Percentiles rank a stretch among this genome's conserved stretches.
Conservation (phyloP, 1,140 invertebrate genomes). For the Drosophila baimaii region DNA sequence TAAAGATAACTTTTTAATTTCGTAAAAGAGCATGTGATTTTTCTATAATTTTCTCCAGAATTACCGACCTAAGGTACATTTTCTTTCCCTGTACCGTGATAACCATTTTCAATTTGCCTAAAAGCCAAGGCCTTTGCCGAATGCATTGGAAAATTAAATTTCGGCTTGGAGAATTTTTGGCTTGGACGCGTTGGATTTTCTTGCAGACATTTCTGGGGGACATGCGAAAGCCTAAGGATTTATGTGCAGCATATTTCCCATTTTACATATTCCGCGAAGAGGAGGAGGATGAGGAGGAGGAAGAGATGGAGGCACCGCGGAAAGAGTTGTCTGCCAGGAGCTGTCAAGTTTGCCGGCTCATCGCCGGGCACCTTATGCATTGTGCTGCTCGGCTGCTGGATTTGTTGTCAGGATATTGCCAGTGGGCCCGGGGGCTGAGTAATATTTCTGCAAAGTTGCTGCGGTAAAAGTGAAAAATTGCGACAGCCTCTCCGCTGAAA, state of each 20-base stretch:
- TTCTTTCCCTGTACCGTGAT: constrained; percentile 20
- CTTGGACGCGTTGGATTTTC: constrained; percentile 24
- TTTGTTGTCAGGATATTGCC: constrained; percentile 80
- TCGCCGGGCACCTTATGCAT: constrained; percentile 74
- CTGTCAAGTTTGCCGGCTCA: constrained; percentile 73
- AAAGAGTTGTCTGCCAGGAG: constrained; percentile 61
- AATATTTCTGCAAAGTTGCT: constrained; percentile 79
- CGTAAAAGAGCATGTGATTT: background rate
- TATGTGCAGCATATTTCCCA: constrained; percentile 78
- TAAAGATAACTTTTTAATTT: too few species aligned
- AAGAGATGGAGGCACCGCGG: constrained; percentile 2
- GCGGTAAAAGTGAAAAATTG: constrained; percentile 82
- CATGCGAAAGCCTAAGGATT: constrained; percentile 69
- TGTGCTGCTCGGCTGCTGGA: constrained; percentile 51
- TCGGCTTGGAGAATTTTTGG: constrained; percentile 27
- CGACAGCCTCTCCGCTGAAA: constrained; percentile 30
- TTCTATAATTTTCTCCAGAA: background rate
- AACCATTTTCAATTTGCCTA: constrained; percentile 59
- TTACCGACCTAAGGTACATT: background rate
- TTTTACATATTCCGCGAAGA: constrained; percentile 54
- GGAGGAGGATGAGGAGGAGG: background rate
- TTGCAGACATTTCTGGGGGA: constrained; percentile 29
- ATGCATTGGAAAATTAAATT: constrained; percentile 65
- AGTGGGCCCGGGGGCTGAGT: constrained; percentile 61
- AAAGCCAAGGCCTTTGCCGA: constrained; percentile 47